phyloP scores from a whole-genome alignment of 2,888 invertebrate genomes.

The Meiosimyza decipiens region DNA sequence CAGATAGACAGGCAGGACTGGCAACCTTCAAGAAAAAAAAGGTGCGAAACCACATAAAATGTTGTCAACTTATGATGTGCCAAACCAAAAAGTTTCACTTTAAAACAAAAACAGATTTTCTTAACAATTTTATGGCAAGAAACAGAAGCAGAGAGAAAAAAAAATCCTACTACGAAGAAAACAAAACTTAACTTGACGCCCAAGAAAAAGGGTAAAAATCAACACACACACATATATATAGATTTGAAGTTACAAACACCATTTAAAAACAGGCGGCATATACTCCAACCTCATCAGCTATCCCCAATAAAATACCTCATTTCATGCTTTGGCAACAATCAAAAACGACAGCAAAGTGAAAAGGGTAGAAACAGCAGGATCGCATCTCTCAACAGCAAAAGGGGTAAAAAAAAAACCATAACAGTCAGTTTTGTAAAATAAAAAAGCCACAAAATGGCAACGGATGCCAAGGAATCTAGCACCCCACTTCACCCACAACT shows the following conservation, averaged over 20 bases:
- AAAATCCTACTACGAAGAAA: neutral
- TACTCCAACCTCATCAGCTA: neutral
- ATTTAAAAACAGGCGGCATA: neutral
- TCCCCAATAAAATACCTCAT: neutral
- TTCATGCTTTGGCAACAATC: slow-evolving; percentile 30
- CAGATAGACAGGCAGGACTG: neutral
- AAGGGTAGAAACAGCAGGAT: slow-evolving; percentile 1
- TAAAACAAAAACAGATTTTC: slow-evolving; percentile 7
- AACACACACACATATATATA: slow-evolving; percentile 35
- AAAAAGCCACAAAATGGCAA: slow-evolving; percentile 26
- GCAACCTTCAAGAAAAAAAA: neutral
- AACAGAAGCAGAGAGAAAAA: slow-evolving; percentile 20
- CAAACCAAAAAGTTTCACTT: slow-evolving; percentile 1
- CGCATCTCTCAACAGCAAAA: neutral
- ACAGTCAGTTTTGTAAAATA: neutral
- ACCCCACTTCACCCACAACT: neutral
- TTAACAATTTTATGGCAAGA: neutral
- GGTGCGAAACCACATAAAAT: slow-evolving; percentile 17
- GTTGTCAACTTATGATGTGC: neutral
- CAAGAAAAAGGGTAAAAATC: slow-evolving; percentile 26
- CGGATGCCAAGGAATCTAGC: slow-evolving; percentile 25
- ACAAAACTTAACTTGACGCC: neutral
- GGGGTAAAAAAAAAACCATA: neutral
- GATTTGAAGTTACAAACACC: slow-evolving; percentile 14
- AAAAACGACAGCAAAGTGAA: slow-evolving; percentile 18